These are phyloP conservation scores for Trinectes maculatus DNA, from an alignment of 2,113 vertebrate species.

Conservation along the genomic window DNA sequence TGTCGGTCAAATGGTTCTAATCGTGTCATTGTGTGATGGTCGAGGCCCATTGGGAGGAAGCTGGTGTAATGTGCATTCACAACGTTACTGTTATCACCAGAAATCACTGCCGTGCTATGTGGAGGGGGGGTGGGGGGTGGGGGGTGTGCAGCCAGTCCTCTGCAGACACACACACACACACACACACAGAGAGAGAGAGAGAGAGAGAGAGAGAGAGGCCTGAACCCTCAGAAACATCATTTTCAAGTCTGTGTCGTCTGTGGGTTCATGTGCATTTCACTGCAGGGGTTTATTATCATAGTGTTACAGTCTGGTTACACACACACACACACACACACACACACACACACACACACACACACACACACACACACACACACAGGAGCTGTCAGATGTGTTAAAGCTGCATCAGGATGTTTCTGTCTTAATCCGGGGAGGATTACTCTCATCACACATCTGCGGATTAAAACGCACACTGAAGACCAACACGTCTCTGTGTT, in stretches of 20 bases:
- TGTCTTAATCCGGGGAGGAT: slow-evolving; percentile 61
- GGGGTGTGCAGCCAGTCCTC: not conserved
- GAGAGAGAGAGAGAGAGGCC: no score
- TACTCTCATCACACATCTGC: slow-evolving; percentile 53
- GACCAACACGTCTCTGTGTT: not conserved
- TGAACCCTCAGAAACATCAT: no score
- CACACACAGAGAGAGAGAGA: no score
- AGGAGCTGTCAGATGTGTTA: slow-evolving; percentile 63
- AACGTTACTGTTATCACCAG: not conserved
- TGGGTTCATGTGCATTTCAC: not conserved
- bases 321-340: slow-evolving; percentile 4
- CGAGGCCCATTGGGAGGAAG: slow-evolving; percentile 15
- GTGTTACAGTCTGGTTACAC: slow-evolving; percentile 21
- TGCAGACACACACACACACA: no score
- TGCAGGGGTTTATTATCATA: no score
- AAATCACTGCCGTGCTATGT: slow-evolving; percentile 1
- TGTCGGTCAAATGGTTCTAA: not conserved
- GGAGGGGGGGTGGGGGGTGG: not conserved
- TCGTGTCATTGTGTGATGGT: slow-evolving; percentile 27
- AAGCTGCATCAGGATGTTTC: slow-evolving; percentile 39
- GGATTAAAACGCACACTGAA: slow-evolving; percentile 52
- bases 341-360: slow-evolving; percentile 16
- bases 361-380: no score
- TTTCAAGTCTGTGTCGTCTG: no score
- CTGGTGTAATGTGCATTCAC: slow-evolving; percentile 22